A percentile compares a stretch with the other conserved stretches of the same genome.
Evolutionary conservation across 1,140 invertebrate genomes (phyloP).

Genomic region (Tetraneura akinire): DNA sequence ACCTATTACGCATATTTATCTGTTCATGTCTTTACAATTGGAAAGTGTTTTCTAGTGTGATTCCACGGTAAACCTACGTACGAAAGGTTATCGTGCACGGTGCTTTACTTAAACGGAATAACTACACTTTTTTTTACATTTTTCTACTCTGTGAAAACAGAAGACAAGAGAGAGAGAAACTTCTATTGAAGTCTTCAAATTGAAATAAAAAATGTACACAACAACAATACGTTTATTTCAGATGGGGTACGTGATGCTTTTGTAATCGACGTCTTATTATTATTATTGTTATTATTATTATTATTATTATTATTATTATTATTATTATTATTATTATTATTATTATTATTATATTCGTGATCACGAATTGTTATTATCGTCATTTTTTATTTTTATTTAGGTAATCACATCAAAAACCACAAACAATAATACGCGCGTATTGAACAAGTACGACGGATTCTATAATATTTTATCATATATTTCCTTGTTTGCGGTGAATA

Average conservation of each 20-base stretch:
- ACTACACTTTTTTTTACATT: too few species aligned
- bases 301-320: background rate
- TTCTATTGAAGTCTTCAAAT: background rate
- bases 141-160: too few species aligned
- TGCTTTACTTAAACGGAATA: background rate
- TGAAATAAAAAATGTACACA: background rate
- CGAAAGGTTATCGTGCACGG: background rate
- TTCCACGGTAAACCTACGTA: background rate
- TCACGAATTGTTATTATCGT: background rate
- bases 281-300: background rate
- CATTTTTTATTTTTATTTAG: background rate
- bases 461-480: too few species aligned
- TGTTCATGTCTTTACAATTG: constrained; percentile 2
- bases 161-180: too few species aligned
- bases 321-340: too few species aligned
- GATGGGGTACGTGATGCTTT: background rate
- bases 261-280: background rate
- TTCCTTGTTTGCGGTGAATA: too few species aligned
- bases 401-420: too few species aligned
- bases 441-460: too few species aligned
- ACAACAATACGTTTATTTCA: background rate
- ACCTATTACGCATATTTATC: background rate
- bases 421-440: too few species aligned
- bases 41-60: constrained; percentile 20
- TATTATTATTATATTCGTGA: background rate